Conservation (phyloP, 2,888 invertebrate species). For the Ferdinandea cuprea region DNA sequence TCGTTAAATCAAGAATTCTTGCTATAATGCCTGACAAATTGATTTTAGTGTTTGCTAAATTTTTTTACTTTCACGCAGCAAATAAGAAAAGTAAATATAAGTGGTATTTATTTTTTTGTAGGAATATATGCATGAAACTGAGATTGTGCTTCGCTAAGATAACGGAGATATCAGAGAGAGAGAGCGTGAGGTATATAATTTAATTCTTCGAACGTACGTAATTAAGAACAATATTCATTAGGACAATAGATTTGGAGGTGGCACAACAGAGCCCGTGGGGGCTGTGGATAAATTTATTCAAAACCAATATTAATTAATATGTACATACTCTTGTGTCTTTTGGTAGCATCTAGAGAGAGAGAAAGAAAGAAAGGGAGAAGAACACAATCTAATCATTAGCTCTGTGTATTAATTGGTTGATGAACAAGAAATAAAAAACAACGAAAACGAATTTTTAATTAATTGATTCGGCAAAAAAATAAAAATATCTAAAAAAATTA, state of each 20-base stretch:
- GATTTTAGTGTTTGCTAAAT: slow-evolving; percentile 65
- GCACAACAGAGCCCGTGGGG: not conserved
- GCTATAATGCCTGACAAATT: slow-evolving; percentile 62
- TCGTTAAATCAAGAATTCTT: slow-evolving; percentile 9
- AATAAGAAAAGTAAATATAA: slow-evolving; percentile 55
- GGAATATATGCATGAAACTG: slow-evolving; percentile 9
- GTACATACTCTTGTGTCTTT: slow-evolving; percentile 9
- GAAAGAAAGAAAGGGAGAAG: slow-evolving; percentile 20
- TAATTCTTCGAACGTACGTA: not conserved
- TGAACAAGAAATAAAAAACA: slow-evolving; percentile 57
- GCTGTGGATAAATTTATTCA: slow-evolving; percentile 47
- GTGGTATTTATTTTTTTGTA: slow-evolving; percentile 2
- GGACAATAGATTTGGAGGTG: slow-evolving; percentile 15
- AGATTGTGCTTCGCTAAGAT: slow-evolving; percentile 18
- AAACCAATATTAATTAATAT: slow-evolving; percentile 41
- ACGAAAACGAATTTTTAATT: slow-evolving; percentile 69
- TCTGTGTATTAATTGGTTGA: slow-evolving; percentile 64
- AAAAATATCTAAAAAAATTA: not conserved
- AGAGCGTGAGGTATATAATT: slow-evolving; percentile 1
- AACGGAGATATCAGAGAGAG: slow-evolving; percentile 14
- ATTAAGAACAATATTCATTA: slow-evolving; percentile 31
- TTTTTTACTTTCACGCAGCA: slow-evolving; percentile 54
- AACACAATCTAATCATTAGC: slow-evolving; percentile 62
- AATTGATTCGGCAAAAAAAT: slow-evolving; percentile 37
- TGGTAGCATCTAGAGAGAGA: slow-evolving; percentile 4